Evolutionary conservation across 2,113 vertebrate genomes (phyloP), one percentile per base, ranked within the genome.

Genomic region (Oncorhynchus kisutch): DNA sequence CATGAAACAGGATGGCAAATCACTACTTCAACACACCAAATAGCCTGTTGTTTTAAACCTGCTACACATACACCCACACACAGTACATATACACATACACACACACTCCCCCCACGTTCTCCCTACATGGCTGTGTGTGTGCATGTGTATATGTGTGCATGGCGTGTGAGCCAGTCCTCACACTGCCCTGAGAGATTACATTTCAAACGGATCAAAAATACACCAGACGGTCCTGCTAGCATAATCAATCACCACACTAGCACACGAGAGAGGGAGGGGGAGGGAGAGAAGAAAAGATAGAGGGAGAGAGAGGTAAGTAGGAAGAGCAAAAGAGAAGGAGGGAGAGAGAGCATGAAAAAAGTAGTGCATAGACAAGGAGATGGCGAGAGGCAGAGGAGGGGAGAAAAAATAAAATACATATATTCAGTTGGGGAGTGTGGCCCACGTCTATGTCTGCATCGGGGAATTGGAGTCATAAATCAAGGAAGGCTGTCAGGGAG

Each of bases 381-480:
- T 60, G 80, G 75, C 78, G 73, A 12, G 72, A 27, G 49, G 64
- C 31, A 78, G 73, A 79, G n/a, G 67, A 77, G 71, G 72, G 71
- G 71, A 75, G 86, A 78, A 65, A 82, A 85, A 57, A 82, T 89
- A 86, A 91, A 92, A 91, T 88, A 90, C 88, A 91, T 90, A 91
- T 86, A 93, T 90, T 90, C 87, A 88, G 88, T 91, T 88, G 85
- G n/a, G 87, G 84, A 93, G 90, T 89, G 87, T 84, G 84, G 85
- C 85, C 86, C 87, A 85, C 76, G 82, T 92, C 90, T 91, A 34
- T 62, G 59, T 62, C 59, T 62, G 59, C 89, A 34, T 87, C 83
- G 76, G 88, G 90, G 93, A 93, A 93, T 92, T 92, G 92, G 90
- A 93, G 90, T 89, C 91, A 94, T 94, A 94, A 94, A 94, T 94